These are phyloP conservation scores for Hirudo medicinalis DNA, from an alignment of 1,140 invertebrate species.

Conservation along the genomic window DNA sequence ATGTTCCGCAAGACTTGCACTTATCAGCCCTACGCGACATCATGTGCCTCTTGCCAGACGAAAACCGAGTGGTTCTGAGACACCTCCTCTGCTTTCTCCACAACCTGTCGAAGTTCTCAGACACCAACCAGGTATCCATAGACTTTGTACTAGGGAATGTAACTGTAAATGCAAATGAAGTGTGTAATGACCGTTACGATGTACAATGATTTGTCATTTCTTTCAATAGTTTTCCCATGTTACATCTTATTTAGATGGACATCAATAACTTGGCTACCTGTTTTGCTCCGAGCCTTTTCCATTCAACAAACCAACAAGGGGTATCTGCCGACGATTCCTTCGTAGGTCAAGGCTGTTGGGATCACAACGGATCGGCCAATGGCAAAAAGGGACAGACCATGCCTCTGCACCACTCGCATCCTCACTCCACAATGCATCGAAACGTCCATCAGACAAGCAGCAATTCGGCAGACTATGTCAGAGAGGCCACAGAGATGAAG, in stretches of 20 bases:
- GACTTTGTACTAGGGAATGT: background rate
- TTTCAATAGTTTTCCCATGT: background rate
- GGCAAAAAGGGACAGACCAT: constrained; percentile 18
- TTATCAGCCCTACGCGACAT: constrained; percentile 75
- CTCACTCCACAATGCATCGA: constrained; percentile 30
- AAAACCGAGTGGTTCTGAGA: constrained; percentile 78
- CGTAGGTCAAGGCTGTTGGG: no score
- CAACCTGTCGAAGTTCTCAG: constrained; percentile 43
- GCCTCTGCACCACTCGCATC: constrained; percentile 20
- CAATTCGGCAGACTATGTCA: constrained; percentile 39
- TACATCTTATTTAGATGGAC: constrained; percentile 61
- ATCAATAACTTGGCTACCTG: constrained; percentile 85
- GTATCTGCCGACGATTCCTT: no score
- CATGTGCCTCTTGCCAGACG: constrained; percentile 72
- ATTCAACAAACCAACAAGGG: no score
- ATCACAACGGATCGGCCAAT: no score
- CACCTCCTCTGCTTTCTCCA: constrained; percentile 70
- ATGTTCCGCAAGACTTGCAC: constrained; percentile 61
- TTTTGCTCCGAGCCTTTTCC: constrained; percentile 76
- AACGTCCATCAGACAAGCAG: no score
- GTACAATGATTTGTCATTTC: background rate
- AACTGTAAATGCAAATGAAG: background rate
- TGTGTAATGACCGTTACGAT: background rate
- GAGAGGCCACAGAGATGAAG: constrained; percentile 70
- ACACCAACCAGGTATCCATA: constrained; percentile 40